Evolutionary conservation across 2,888 invertebrate species (phyloP), one percentile per base, ranked within the genome.

Genomic region (Lepetodrilus schrolli): DNA sequence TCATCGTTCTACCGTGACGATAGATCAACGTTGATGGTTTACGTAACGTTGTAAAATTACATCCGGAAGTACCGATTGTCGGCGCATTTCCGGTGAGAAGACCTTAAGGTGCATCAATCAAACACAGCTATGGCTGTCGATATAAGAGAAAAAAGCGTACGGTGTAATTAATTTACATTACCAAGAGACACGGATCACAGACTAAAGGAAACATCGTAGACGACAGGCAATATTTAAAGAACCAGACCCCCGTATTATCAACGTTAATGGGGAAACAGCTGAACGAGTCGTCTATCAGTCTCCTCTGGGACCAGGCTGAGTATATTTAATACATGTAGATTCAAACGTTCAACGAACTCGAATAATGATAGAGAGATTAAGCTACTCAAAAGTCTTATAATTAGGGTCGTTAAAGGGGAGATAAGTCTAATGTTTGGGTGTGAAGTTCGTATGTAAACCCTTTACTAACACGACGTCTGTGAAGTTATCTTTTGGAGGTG

Each of bases 21-120:
- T 17, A 43, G 43, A 17, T 43, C n/a, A 43, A 17, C 43, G 13
- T n/a, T 7, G 43, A 23, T 0, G 26, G 4, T 21, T 58, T 58
- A 58, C 58, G 58, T 58, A 30, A 58, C 34, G 58, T 58, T 34
- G 58, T 58, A 58, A 58, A 58, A 34, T 23, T 58, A 58, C 58
- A 58, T n/a, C 34, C 58, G 58, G 58, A 58, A 58, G 58, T 58
- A 34, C 58, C 17, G 58, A 58, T 58, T 58, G 20, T 58, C 21
- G 58, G 58, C 23, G 34, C 58, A 58, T 58, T 58, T 58, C 58
- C 58, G 58, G 58, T 58, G n/a, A 17, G 7, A 13, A 10, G 58
- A 30, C 58, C 58, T 58, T 34, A 30, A 43, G 58, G 58, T 58
- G 17, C 58, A 13, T 43, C 43, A 43, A 43, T 43, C 43, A 43